Evolutionary conservation across 2,888 invertebrate genomes (phyloP).

Genomic region (Leptinotarsa haldemani): DNA sequence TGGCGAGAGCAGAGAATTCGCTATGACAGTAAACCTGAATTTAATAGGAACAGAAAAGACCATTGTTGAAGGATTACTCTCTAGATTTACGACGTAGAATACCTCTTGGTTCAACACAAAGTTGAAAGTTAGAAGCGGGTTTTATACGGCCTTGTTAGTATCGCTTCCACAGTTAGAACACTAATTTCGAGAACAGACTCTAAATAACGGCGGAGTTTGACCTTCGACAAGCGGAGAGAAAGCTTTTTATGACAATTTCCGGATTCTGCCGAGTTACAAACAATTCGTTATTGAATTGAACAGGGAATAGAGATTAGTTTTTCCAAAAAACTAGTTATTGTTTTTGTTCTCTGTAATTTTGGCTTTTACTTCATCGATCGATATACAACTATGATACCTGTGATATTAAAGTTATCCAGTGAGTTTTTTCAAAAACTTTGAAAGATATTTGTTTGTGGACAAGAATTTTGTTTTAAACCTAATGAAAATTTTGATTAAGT

Average conservation of each 20-base stretch:
- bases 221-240: background rate
- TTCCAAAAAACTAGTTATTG: no score
- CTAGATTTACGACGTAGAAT: constrained; percentile 30
- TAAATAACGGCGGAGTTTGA: background rate
- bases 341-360: no score
- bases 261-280: background rate
- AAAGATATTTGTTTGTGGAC: no score
- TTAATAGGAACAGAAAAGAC: constrained; percentile 40
- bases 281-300: background rate
- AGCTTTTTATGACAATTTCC: constrained; percentile 7
- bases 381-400: no score
- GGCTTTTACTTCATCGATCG: no score
- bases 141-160: constrained; percentile 21
- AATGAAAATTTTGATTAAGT: no score
- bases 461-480: no score
- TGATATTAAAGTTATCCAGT: no score
- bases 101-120: constrained; percentile 21
- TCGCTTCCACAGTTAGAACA: background rate
- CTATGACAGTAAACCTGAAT: constrained; percentile 38
- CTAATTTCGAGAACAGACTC: background rate
- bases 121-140: constrained; percentile 6
- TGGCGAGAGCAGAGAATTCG: constrained; percentile 31
- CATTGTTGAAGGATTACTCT: constrained; percentile 37
- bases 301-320: no score
- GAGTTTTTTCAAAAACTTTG: no score